A percentile compares a stretch with the other conserved stretches of the same genome.
phyloP scores from a whole-genome alignment of 2,888 invertebrate species.

The Scrobipalpa costella region DNA sequence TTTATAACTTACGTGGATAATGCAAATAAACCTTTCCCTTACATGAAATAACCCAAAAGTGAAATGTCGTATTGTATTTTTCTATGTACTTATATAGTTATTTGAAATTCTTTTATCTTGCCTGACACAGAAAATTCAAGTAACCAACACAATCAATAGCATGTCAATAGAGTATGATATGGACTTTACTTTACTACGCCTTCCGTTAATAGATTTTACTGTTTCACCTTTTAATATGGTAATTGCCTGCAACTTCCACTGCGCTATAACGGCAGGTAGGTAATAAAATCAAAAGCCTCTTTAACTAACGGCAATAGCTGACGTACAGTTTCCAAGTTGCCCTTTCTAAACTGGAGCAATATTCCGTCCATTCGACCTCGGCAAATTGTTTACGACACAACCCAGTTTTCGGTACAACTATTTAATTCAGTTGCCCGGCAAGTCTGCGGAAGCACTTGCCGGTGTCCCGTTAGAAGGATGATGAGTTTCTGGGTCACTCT shows the following conservation, averaged over 20 bases:
- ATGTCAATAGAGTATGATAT: no score
- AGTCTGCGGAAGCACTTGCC: slow-evolving; percentile 49
- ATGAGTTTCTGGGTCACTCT: no score
- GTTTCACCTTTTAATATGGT: not conserved
- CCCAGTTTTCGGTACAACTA: slow-evolving; percentile 68
- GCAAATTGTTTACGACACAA: slow-evolving; percentile 63
- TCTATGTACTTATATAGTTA: no score
- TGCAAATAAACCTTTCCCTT: no score
- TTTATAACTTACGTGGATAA: no score
- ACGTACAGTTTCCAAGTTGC: not conserved
- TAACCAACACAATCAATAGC: no score
- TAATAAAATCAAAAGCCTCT: not conserved
- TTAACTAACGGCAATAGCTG: slow-evolving; percentile 5
- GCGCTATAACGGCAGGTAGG: not conserved
- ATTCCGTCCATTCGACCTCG: slow-evolving; percentile 44
- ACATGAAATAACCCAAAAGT: no score
- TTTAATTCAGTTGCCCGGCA: slow-evolving; percentile 69
- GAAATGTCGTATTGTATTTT: no score
- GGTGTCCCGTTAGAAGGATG: not conserved
- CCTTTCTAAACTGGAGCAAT: slow-evolving; percentile 39
- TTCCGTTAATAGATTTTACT: no score
- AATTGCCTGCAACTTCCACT: not conserved
- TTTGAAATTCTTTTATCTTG: no score
- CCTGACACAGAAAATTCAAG: no score
- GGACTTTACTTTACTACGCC: no score